Conservation (phyloP, 2,888 invertebrate species). For the Lordiphosa andalusiaca region DNA sequence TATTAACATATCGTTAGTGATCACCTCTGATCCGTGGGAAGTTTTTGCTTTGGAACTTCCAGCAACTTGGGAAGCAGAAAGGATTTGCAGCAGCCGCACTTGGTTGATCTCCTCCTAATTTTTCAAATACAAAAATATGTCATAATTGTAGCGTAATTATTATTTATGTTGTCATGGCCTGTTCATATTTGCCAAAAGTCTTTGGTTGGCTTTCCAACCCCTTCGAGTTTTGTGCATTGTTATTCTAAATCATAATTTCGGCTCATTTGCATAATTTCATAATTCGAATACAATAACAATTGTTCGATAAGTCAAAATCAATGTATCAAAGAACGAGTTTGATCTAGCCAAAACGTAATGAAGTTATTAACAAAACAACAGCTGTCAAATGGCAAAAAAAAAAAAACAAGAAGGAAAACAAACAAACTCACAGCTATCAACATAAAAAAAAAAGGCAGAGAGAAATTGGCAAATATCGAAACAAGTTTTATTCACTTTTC, state of each 20-base stretch:
- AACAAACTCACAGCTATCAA: conserved; percentile 39
- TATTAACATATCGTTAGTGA: conserved; percentile 66
- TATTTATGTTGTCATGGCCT: conserved; percentile 72
- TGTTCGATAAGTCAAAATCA: conserved; percentile 33
- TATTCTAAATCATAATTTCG: conserved; percentile 44
- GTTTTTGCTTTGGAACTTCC: conserved; percentile 60
- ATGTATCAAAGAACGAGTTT: conserved; percentile 13
- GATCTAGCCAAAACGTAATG: conserved; percentile 44
- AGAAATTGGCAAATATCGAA: conserved; percentile 9
- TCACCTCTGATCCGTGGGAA: conserved; percentile 41
- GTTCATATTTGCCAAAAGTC: conserved; percentile 56
- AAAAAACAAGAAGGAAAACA: conserved; percentile 22
- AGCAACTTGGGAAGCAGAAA: conserved; percentile 12
- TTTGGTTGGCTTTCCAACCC: conserved; percentile 47
- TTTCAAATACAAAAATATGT: conserved; percentile 26
- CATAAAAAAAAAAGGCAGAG: conserved; percentile 17
- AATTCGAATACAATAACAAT: conserved; percentile 55
- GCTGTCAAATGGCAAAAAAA: conserved; percentile 43
- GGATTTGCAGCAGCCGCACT: conserved; percentile 31
- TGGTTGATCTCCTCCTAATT: conserved; percentile 7
- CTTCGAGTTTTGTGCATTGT: conserved; percentile 21
- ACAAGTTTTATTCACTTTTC: conserved; percentile 61
- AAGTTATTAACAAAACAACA: conserved; percentile 61
- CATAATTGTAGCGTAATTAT: conserved; percentile 75
- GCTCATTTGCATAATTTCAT: conserved; percentile 69